A percentile compares a stretch with the other conserved stretches of the same genome.
Evolutionary conservation across 2,888 invertebrate genomes (phyloP).

Genomic region (Adelognathus sp.): DNA sequence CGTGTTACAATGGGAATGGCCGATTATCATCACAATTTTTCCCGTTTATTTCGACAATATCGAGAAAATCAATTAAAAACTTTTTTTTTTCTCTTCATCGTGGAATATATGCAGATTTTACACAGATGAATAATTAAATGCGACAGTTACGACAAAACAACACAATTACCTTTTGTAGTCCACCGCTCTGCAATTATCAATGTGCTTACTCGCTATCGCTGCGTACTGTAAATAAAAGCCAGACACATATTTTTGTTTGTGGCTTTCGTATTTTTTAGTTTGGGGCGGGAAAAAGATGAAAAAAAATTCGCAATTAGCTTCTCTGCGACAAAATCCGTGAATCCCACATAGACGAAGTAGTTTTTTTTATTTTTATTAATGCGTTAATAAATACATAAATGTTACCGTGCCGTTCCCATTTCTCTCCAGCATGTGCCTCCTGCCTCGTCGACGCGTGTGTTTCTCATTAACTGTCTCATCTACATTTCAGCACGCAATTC

Average conservation of each 20-base stretch:
- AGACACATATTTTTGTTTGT: slow-evolving; percentile 16
- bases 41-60: neutral
- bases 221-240: neutral
- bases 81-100: neutral
- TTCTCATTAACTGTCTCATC: slow-evolving; percentile 42
- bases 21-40: slow-evolving; percentile 13
- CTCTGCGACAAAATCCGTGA: neutral
- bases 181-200: slow-evolving; percentile 14
- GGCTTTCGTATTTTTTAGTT: slow-evolving; percentile 12
- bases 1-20: slow-evolving; percentile 55
- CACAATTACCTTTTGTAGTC: slow-evolving; percentile 3
- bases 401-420: slow-evolving; percentile 56
- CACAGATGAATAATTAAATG: neutral
- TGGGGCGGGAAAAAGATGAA: neutral
- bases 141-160: slow-evolving; percentile 12
- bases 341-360: slow-evolving; percentile 4
- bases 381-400: slow-evolving; percentile 17
- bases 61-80: neutral
- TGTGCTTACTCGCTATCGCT: slow-evolving; percentile 29
- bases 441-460: slow-evolving; percentile 56
- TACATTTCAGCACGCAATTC: slow-evolving; percentile 43
- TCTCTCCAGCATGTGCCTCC: slow-evolving; percentile 59
- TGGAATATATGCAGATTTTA: neutral
- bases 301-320: slow-evolving; percentile 1
- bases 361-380: neutral